Percentiles rank a stretch among this genome's conserved stretches.
phyloP scores from a whole-genome alignment of 1,140 invertebrate species.

The Physella acuta region DNA sequence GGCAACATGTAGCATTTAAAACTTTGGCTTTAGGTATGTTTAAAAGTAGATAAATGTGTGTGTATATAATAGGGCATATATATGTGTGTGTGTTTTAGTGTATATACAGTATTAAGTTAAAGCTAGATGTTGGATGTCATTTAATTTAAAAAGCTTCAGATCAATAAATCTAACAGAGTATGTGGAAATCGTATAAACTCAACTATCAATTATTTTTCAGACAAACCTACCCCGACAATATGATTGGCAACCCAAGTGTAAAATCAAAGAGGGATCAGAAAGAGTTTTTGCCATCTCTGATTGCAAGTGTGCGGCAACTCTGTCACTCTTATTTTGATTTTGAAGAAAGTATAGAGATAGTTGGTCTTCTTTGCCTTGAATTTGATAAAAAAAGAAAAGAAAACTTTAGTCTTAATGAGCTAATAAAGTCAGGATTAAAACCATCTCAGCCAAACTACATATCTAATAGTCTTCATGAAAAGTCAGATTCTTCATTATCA shows the following conservation, averaged over 20 bases:
- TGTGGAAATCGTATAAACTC: too few species aligned
- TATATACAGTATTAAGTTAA: too few species aligned
- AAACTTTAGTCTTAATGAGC: constrained; percentile 32
- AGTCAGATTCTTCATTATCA: not conserved
- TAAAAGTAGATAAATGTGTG: too few species aligned
- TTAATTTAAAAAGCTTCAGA: too few species aligned
- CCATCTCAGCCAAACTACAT: not conserved
- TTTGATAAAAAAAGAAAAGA: constrained; percentile 32
- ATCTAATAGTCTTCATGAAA: not conserved
- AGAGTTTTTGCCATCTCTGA: constrained; percentile 27
- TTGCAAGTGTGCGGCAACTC: constrained; percentile 21
- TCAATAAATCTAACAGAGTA: too few species aligned
- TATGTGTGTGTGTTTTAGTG: too few species aligned
- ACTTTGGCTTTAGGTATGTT: too few species aligned
- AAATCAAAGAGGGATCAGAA: constrained; percentile 7
- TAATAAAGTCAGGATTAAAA: constrained; percentile 8
- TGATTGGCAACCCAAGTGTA: not conserved
- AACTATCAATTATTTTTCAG: constrained; percentile 8
- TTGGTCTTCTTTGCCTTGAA: constrained; percentile 33
- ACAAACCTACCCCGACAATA: not conserved
- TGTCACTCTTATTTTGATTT: constrained; percentile 31
- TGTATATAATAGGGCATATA: too few species aligned
- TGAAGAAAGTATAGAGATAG: constrained; percentile 30
- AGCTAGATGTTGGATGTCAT: too few species aligned
- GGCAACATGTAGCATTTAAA: too few species aligned